Evolutionary conservation across 2,797 vertebrate genomes (phyloP), one percentile per base, ranked within the genome.

Genomic region (Bucorvus abyssinicus): DNA sequence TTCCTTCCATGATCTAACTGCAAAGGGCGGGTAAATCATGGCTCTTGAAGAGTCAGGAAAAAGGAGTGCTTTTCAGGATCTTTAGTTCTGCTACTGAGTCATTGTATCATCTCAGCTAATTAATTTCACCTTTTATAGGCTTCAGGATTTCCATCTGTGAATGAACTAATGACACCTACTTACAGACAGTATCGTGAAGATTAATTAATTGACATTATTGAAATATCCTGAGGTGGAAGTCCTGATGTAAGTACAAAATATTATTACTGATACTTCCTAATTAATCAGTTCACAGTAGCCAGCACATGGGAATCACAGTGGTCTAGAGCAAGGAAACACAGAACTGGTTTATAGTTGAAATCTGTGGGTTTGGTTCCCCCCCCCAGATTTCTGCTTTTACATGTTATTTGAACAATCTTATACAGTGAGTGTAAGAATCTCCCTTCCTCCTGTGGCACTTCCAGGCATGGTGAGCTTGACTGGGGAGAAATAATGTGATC

Each of bases 171-270:
- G 89, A 67, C 80, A 94, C 60, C 70, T 94, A 89, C 90, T 94
- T 93, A 64, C 63, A 90, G 92, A 38, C 81, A 83, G 57, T 57
- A 80, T 92, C 75, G 93, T 78, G 92, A 83, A 90, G 86, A 96
- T 93, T 93, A 93, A 90, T 92, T 91, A 94, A 93, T 95, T 95
- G 88, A 93, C 87, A 83, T 94, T 94, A 93, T 45, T 93, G 90
- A 93, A 94, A 88, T 65, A 87, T 95, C 93, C 75, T 94, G 91
- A 95, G 88, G 61, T 95, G 84, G 83, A 95, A 95, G 52, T 91
- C 88, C 71, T 78, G 68, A 75, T 73, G 75, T 90, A 95, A 94
- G 86, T 80, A 80, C 64, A 90, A 93, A 96, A 79, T 45, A 71
- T 61, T 69, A 34, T 85, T 87, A 47, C 50, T 59, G 42, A 90